phyloP scores from a whole-genome alignment of 92 coral and sea anemone species.

The Palythoa grandis region DNA sequence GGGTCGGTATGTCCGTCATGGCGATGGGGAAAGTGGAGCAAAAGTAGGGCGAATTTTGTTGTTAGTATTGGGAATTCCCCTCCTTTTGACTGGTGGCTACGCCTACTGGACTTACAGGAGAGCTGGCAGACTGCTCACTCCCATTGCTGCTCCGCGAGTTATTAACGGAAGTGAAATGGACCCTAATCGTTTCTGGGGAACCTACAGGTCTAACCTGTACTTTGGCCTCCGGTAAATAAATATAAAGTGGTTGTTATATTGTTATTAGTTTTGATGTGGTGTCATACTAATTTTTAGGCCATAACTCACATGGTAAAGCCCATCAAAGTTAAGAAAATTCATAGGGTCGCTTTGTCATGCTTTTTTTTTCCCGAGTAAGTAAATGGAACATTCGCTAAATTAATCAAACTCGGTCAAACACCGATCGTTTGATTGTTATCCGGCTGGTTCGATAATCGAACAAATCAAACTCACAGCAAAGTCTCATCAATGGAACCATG shows the following conservation, averaged over 20 bases:
- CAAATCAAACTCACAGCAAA: no score
- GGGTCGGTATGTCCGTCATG: not conserved
- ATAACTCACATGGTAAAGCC: no score
- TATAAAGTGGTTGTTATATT: not conserved
- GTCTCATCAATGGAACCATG: no score
- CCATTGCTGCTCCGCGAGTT: constrained; percentile 81
- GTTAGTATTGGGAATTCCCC: constrained; percentile 26
- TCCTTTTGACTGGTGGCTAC: constrained; percentile 61
- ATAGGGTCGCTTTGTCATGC: no score
- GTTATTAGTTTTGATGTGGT: not conserved
- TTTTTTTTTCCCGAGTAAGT: no score
- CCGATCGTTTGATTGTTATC: no score
- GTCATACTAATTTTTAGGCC: no score
- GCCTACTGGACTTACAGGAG: constrained; percentile 69
- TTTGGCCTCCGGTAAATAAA: constrained; percentile 84
- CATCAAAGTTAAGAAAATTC: no score
- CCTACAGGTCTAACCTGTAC: constrained; percentile 92
- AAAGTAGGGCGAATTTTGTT: constrained; percentile 2
- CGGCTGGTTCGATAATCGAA: no score
- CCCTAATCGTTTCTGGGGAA: constrained; percentile 91
- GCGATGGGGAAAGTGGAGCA: not conserved
- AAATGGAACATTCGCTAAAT: no score
- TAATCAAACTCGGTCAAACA: no score
- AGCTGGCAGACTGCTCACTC: constrained; percentile 75
- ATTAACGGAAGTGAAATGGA: constrained; percentile 73